Evolutionary conservation across 35 echinoderm and acorn worm genomes (phyloP).

Genomic region (Heliocidaris tuberculata): DNA sequence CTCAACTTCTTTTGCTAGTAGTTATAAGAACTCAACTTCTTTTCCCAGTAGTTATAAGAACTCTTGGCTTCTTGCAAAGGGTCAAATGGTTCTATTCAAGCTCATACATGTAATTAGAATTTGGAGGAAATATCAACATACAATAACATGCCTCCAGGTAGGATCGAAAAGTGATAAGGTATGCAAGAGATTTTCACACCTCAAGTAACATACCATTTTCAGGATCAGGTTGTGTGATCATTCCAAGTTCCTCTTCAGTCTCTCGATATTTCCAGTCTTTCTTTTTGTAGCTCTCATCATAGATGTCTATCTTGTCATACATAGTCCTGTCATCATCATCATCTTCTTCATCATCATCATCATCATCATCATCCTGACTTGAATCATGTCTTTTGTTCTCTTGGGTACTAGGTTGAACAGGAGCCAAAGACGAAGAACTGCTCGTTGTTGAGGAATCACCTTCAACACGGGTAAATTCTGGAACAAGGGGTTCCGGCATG

Average conservation of each 20-base stretch:
- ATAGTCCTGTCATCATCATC: slow-evolving; percentile 39
- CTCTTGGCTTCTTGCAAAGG: neutral
- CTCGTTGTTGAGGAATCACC: slow-evolving; percentile 19
- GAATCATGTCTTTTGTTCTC: neutral
- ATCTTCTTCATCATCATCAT: slow-evolving; percentile 44
- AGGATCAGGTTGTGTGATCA: slow-evolving; percentile 25
- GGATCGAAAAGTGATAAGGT: neutral
- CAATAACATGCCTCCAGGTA: neutral
- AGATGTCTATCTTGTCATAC: slow-evolving; percentile 58
- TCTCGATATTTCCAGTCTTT: slow-evolving; percentile 77
- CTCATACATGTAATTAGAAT: neutral
- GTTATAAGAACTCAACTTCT: too few species aligned
- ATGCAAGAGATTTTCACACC: neutral
- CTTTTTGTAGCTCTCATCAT: slow-evolving; percentile 67
- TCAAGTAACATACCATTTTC: slow-evolving; percentile 11
- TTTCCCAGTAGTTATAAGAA: too few species aligned
- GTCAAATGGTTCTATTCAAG: neutral
- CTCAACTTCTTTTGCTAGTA: too few species aligned
- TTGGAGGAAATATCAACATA: neutral
- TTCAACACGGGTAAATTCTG: slow-evolving; percentile 38
- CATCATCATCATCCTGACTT: neutral
- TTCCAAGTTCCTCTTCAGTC: slow-evolving; percentile 53
- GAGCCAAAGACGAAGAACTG: slow-evolving; percentile 16
- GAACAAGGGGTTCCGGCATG: slow-evolving; percentile 49
- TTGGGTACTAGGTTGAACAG: neutral